These are phyloP conservation scores for Mythimna ferrago DNA, from an alignment of 2,888 invertebrate genomes.

Conservation along the genomic window DNA sequence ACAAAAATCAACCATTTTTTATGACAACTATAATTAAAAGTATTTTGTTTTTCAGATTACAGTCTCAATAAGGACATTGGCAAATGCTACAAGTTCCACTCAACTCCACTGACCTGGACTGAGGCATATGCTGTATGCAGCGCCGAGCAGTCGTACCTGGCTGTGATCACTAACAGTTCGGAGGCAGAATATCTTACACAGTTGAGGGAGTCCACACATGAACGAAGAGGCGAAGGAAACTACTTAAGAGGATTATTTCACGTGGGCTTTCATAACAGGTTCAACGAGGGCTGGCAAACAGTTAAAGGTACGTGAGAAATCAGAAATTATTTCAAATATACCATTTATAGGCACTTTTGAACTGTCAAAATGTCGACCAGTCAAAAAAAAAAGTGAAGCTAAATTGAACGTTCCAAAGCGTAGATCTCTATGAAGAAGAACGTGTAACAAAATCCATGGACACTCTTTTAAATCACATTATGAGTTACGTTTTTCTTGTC, in stretches of 20 bases:
- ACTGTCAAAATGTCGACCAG: too few species aligned
- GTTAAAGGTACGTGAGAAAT: slow-evolving; percentile 1
- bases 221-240: not conserved
- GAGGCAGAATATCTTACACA: slow-evolving; percentile 9
- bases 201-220: not conserved
- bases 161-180: not conserved
- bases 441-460: too few species aligned
- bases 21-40: not conserved
- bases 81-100: slow-evolving; percentile 81
- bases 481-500: too few species aligned
- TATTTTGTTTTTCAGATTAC: slow-evolving; percentile 69
- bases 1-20: too few species aligned
- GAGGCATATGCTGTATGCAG: slow-evolving; percentile 76
- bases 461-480: too few species aligned
- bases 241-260: slow-evolving; percentile 18
- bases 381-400: too few species aligned
- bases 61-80: slow-evolving; percentile 65
- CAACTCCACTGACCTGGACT: slow-evolving; percentile 76
- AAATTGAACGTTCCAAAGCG: too few species aligned
- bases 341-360: too few species aligned
- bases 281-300: slow-evolving; percentile 55
- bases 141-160: slow-evolving; percentile 75
- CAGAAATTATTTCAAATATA: not conserved
- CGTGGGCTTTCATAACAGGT: slow-evolving; percentile 15
- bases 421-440: too few species aligned